phyloP scores from a whole-genome alignment of 2,888 invertebrate genomes.

The Hybos culiciformis region DNA sequence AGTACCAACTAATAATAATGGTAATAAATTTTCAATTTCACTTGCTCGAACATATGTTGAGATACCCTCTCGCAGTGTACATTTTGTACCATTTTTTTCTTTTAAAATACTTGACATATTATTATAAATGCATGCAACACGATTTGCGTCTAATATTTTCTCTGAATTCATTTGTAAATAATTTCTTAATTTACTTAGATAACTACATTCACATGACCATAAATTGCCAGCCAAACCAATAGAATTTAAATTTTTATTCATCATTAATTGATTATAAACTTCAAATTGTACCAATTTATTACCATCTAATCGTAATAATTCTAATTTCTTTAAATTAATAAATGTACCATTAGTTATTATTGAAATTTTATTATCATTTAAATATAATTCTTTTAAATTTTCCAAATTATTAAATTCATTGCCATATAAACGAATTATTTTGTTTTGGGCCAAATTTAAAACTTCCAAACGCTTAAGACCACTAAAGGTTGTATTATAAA shows the following conservation, averaged over 20 bases:
- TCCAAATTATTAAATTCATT: constrained; percentile 72
- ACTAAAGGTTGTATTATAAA: constrained; percentile 83
- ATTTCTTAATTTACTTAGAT: constrained; percentile 61
- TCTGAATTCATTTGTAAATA: constrained; percentile 67
- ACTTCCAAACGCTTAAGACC: constrained; percentile 65
- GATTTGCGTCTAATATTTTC: constrained; percentile 66
- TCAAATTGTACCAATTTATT: constrained; percentile 71
- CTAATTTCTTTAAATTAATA: constrained; percentile 61
- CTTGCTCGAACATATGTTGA: constrained; percentile 51
- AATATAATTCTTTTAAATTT: constrained; percentile 69
- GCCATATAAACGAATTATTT: constrained; percentile 63
- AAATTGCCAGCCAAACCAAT: constrained; percentile 71
- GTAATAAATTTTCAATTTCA: constrained; percentile 64
- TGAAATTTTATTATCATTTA: constrained; percentile 72
- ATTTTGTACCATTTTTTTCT: constrained; percentile 67
- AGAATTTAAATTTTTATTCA: constrained; percentile 76
- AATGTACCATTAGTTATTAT: constrained; percentile 79
- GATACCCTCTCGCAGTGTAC: constrained; percentile 57
- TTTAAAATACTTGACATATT: constrained; percentile 58
- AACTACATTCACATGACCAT: constrained; percentile 85
- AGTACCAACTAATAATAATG: constrained; percentile 61
- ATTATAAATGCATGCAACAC: constrained; percentile 62
- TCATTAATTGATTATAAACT: constrained; percentile 71
- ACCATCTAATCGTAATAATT: constrained; percentile 71
- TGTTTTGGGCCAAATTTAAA: constrained; percentile 78